These are phyloP conservation scores for Ascidia mentula DNA, from an alignment of 23 tunicate genomes.

Conservation along the genomic window DNA sequence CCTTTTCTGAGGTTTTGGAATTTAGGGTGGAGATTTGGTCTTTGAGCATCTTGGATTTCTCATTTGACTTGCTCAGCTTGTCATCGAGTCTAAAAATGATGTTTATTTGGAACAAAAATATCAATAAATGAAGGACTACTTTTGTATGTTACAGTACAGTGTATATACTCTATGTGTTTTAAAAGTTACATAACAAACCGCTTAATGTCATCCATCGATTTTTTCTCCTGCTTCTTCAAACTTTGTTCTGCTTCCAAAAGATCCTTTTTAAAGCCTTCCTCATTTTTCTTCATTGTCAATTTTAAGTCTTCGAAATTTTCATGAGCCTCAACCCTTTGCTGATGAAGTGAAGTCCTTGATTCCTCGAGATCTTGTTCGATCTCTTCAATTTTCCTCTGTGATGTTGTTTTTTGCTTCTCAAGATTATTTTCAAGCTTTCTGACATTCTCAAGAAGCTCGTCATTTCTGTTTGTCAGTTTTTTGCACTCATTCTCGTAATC, in stretches of 20 bases:
- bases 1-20: background rate
- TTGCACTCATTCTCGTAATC: background rate
- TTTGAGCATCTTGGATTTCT: slow-evolving; percentile 21
- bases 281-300: slow-evolving; percentile 26
- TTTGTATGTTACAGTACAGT: too few relatives aligned
- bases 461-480: background rate
- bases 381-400: slow-evolving; percentile 20
- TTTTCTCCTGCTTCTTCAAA: slow-evolving; percentile 10
- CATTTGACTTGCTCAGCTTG: slow-evolving; percentile 30
- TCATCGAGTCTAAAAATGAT: slow-evolving; percentile 31
- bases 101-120: background rate
- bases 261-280: slow-evolving; percentile 37
- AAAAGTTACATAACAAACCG: too few relatives aligned
- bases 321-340: slow-evolving; percentile 19
- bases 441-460: slow-evolving; percentile 20
- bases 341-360: slow-evolving; percentile 19
- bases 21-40: slow-evolving; percentile 17
- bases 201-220: slow-evolving; percentile 24
- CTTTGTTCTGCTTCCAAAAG: slow-evolving; percentile 35
- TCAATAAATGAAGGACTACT: background rate
- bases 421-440: slow-evolving; percentile 10
- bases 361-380: slow-evolving; percentile 38
- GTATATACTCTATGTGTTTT: too few relatives aligned
- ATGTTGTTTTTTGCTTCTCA: slow-evolving; percentile 28
- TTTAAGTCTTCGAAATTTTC: slow-evolving; percentile 19